A percentile compares a stretch with the other conserved stretches of the same genome.
Evolutionary conservation across 2,888 invertebrate genomes (phyloP).

Genomic region (Julus scanicus): DNA sequence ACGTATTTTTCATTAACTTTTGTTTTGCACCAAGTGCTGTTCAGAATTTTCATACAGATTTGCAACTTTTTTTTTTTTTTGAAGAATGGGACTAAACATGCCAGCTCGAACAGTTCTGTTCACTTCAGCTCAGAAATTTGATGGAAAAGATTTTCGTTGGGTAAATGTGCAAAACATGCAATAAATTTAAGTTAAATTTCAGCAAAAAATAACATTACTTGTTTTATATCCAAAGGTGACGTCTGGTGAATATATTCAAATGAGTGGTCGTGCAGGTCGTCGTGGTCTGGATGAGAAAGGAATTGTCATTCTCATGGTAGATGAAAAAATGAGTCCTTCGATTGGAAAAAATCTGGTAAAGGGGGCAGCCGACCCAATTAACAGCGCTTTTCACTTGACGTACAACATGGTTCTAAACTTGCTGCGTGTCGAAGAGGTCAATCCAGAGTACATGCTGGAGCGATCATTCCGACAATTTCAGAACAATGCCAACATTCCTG

Average conservation of each 20-base stretch:
- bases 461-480: slow-evolving; percentile 99
- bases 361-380: slow-evolving; percentile 95
- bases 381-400: slow-evolving; percentile 98
- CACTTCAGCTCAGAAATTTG: slow-evolving; percentile 94
- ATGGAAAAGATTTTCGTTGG: slow-evolving; percentile 95
- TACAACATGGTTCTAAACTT: slow-evolving; percentile 99
- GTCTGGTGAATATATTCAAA: slow-evolving; percentile 99
- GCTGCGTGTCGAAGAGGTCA: slow-evolving; percentile 97
- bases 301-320: slow-evolving; percentile 98
- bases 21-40: not conserved
- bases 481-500: slow-evolving; percentile 94
- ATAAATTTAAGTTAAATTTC: not conserved
- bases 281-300: slow-evolving; percentile 96
- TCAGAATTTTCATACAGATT: not conserved
- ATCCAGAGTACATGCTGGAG: slow-evolving; percentile 99
- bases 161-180: slow-evolving; percentile 70
- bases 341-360: slow-evolving; percentile 71
- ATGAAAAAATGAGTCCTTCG: slow-evolving; percentile 83
- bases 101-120: slow-evolving; percentile 99
- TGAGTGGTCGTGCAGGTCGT: slow-evolving; percentile 98
- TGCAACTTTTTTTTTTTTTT: not conserved
- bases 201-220: not conserved
- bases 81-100: slow-evolving; percentile 97
- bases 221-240: slow-evolving; percentile 73
- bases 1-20: not conserved